Base-by-base conservation (phyloP, 1,140 invertebrate species). In the Pteromalus puparum region DNA sequence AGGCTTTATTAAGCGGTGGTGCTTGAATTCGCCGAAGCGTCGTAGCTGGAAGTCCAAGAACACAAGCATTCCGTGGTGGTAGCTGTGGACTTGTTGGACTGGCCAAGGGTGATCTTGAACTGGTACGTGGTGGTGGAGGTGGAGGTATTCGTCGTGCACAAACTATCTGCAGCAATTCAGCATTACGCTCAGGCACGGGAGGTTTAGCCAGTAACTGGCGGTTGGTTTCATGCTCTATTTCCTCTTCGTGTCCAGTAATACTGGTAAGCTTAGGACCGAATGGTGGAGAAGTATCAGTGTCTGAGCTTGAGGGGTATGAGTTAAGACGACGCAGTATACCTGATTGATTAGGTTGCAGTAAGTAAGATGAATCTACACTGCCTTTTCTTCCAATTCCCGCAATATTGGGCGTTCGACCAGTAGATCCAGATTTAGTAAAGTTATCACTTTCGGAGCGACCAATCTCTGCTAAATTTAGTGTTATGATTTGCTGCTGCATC, bases 51-150 rank as follows among this genome's bases (percentile, higher is more conserved):
- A 95, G 42, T 96, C 95, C 1, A 90, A 90, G 90, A 86, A 0
- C 88, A 82, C 30, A 90, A 46, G 93, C 90, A 81, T 93, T 92
- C 74, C 93, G 91, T 12, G 94, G 94, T 30, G 95, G 95, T 86
- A 95, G 89, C 88, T 94, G 94, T 4, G 95, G 95, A 85, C 94
- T 94, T 38, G 96, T 96, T 6, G 97, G 96, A 68, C 96, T 97
- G n/a, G 96, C 96, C 85, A 97, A 92, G 5, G 96, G 97, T 34
- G 96, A 97, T 87, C 96, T 95, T 46, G 97, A 97, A 81, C 96
- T 97, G 73, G 97, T 97, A 76, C 97, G 94, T 18, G 97, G 97
- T 26, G 97, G 97, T 53, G 97, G 97, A n/a, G 97, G 97, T 42
- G 97, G 97, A n/a, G 97, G 97, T 30, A 97, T 95, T 83, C 96